Base-by-base conservation (phyloP, 1,140 invertebrate species). In the Heliconius hewitsoni region DNA sequence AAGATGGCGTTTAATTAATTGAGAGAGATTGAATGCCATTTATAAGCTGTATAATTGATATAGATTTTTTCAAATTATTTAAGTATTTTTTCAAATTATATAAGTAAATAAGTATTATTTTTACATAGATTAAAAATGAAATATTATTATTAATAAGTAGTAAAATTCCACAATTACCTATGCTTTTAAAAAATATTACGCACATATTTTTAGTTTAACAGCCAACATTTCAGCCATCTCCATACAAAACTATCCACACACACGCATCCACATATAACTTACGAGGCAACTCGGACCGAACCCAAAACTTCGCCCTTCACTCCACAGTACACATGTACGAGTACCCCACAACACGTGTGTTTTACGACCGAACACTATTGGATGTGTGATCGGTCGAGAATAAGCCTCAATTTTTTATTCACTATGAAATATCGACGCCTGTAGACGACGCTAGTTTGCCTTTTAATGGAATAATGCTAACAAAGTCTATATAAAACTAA, bases 311-410 rank as follows among this genome's bases (percentile, higher is more conserved):
- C 78, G 88, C 87, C 89, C 87, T 90, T 6, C 60, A 66, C 80
- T 91, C 90, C 89, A 90, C 87, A 91, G 80, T 90, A 91, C 90
- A 91, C 88, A 91, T 92, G 91, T 91, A 30, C n/a, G 55, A 23
- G 23, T 23, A 92, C 82, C 82, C 81, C 81, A 84, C 87, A 86
- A 90, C 92, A 91, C 88, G 92, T 94, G 92, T 85, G 89, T 91
- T 94, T 93, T 94, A 94, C 89, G 89, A 89, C 86, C 83, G 78
- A 77, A 85, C 84, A 89, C 90, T 93, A 92, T 90, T 90, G 90
- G 60, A 39, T 70, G 30, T 42, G 55, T 76, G 86, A 88, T 88
- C 87, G 86, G 80, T 85, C 90, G 89, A 86, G 87, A 92, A 92
- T 92, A 83, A 82, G 82, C 78, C 80, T 83, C 86, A 86, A 88